Evolutionary conservation across 2,888 invertebrate genomes (phyloP).

Genomic region (Lobophora halterata): DNA sequence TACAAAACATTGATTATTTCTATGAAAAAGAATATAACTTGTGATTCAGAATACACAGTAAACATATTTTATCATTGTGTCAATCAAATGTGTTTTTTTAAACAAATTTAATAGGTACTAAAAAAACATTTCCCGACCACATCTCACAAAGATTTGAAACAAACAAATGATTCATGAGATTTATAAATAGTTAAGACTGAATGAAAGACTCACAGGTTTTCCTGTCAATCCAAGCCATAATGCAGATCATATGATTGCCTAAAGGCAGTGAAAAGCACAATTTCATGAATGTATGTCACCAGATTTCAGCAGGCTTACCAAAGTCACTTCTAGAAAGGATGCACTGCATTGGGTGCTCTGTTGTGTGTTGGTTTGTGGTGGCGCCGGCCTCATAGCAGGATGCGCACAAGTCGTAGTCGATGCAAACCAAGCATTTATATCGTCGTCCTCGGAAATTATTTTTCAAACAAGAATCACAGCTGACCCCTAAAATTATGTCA

Average conservation of each 20-base stretch:
- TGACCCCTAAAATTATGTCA: slow-evolving; percentile 90
- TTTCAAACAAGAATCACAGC: slow-evolving; percentile 99
- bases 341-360: slow-evolving; percentile 99
- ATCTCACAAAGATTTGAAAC: too few relatives aligned
- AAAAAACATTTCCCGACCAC: too few relatives aligned
- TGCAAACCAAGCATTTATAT: slow-evolving; percentile 99
- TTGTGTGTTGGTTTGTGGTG: slow-evolving; percentile 94
- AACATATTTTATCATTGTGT: too few relatives aligned
- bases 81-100: too few relatives aligned
- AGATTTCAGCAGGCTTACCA: slow-evolving; percentile 80
- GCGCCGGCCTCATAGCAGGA: slow-evolving; percentile 96
- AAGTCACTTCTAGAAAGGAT: slow-evolving; percentile 98
- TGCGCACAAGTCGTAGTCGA: slow-evolving; percentile 99
- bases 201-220: too few relatives aligned
- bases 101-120: too few relatives aligned
- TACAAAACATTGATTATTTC: too few relatives aligned
- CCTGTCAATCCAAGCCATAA: too few relatives aligned
- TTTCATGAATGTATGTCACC: slow-evolving; percentile 20
- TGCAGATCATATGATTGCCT: not conserved
- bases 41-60: too few relatives aligned
- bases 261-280: slow-evolving; percentile 2
- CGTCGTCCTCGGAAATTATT: slow-evolving; percentile 98
- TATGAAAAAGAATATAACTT: too few relatives aligned
- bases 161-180: too few relatives aligned
- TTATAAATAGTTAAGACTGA: too few relatives aligned